Percentiles rank a stretch among this genome's conserved stretches.
Evolutionary conservation across 2,888 invertebrate species (phyloP).

Genomic region (Charanyca ferruginea): DNA sequence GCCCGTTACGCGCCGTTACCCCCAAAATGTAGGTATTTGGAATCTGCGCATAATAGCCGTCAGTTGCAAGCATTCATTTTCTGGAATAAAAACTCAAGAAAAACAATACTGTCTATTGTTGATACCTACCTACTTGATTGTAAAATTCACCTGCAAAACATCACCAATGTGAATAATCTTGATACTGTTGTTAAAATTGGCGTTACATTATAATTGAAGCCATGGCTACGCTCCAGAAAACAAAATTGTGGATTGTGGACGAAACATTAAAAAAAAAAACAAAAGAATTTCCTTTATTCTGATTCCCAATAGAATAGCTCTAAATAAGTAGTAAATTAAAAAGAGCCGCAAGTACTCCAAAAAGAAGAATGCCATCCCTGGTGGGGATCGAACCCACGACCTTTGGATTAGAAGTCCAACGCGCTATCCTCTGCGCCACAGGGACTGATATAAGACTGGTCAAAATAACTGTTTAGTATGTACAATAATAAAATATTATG

Average conservation of each 20-base stretch:
- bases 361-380: conserved; percentile 91
- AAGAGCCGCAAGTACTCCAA: not conserved
- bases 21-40: too few relatives aligned
- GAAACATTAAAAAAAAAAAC: too few relatives aligned
- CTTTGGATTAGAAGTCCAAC: conserved; percentile 98
- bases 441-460: conserved; percentile 87
- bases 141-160: too few relatives aligned
- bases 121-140: too few relatives aligned
- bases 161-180: too few relatives aligned
- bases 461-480: conserved; percentile 70
- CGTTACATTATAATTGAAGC: not conserved
- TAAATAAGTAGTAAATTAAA: not conserved
- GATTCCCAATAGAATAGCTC: too few relatives aligned
- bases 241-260: too few relatives aligned
- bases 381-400: conserved; percentile 97
- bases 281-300: not conserved
- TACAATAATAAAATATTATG: conserved; percentile 2
- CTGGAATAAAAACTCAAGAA: too few relatives aligned
- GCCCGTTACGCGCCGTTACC: too few relatives aligned
- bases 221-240: not conserved
- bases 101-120: too few relatives aligned
- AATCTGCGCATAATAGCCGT: too few relatives aligned
- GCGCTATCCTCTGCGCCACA: conserved; percentile 97
- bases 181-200: not conserved
- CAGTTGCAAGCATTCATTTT: too few relatives aligned